These are phyloP conservation scores for Furcula furcula DNA, from an alignment of 2,888 invertebrate species.

Conservation along the genomic window DNA sequence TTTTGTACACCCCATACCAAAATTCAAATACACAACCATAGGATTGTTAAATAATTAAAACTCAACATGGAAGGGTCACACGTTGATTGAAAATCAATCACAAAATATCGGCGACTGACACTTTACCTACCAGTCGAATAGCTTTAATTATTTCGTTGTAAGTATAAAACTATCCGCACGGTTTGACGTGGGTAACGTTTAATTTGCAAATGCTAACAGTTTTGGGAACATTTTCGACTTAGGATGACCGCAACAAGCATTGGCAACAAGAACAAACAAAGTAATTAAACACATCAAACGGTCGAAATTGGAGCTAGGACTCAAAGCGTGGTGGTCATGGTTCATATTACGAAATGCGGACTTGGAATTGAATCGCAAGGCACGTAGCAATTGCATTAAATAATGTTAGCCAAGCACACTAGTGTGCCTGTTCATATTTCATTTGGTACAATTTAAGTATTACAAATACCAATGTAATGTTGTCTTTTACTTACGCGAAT, in stretches of 20 bases:
- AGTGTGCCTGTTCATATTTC: no score
- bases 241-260: conserved; percentile 72
- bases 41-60: background rate
- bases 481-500: no score
- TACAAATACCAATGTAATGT: no score
- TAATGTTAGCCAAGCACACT: no score
- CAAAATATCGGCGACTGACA: conserved; percentile 36
- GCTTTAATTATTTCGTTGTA: conserved; percentile 69
- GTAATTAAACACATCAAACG: conserved; percentile 82
- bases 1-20: no score
- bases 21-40: no score
- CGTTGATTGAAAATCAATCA: conserved; percentile 27
- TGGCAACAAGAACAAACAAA: conserved; percentile 76
- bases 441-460: no score
- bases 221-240: conserved; percentile 72
- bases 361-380: conserved; percentile 10
- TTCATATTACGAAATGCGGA: conserved; percentile 11
- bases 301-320: conserved; percentile 69
- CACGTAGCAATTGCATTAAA: conserved; percentile 15
- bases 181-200: conserved; percentile 79
- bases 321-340: conserved; percentile 51
- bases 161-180: conserved; percentile 69
- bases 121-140: conserved; percentile 24
- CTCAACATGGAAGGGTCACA: conserved; percentile 3
- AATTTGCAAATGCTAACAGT: conserved; percentile 75